Base-by-base conservation (phyloP, 1,140 invertebrate species). In the Drosophila murphyi region DNA sequence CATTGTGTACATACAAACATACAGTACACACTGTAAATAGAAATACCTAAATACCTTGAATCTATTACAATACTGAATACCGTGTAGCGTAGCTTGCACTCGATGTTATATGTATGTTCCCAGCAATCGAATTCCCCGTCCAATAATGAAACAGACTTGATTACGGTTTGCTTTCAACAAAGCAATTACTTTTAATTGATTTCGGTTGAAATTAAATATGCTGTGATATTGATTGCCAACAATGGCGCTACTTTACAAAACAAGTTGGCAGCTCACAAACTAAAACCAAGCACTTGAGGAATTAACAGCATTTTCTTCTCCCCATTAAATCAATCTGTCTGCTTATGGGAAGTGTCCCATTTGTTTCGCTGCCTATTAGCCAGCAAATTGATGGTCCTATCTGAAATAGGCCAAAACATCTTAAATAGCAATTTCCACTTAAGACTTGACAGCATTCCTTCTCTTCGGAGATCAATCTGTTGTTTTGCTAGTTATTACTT, bases 61-160 rank as follows among this genome's bases (percentile, higher is more conserved):
- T 20, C 20, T 20, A 20, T 20, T 20, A 20, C 20, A 20, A 20
- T 20, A 20, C 20, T 20, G 20, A 20, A 20, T 20, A 20, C 20
- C 20, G 20, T 20, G 20, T 20, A 20, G 20, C 20, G 47, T 41
- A 29, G 31, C 39, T 20, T 20, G 47, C 67, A 70, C 57, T 70
- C 31, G 67, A 60, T 69, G 65, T 69, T 69, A 51, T 68, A 37
- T 68, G 52, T 67, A 37, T 29, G 5, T 29, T 41, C 29, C 29
- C 31, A 57, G 39, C 39, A 43, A 43, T 43, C 10, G 39, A 43
- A 43, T 43, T 10, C 3, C 39, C 10, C 10, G 10, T 4, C 3
- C 12, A 20, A 20, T 12, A 52, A 34, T 12, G 6, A 52, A 52
- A 52, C 5, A n/a, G n/a, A 32, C 34, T 55, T 55, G 52, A 55